Conservation (phyloP, 2,113 vertebrate species). For the Cephalopterus ornatus region DNA sequence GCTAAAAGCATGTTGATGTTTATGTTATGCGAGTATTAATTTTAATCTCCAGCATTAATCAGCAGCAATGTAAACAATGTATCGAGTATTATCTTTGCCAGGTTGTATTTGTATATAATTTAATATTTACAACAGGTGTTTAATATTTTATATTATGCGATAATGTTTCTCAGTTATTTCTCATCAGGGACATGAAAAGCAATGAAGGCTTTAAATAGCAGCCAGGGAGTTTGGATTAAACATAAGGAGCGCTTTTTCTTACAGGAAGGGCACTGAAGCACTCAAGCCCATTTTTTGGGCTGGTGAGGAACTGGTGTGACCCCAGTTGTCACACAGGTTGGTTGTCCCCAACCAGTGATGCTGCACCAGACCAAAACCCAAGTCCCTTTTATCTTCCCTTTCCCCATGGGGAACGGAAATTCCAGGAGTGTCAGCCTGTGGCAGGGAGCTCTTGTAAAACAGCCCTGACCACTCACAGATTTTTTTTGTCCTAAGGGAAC, state of each 20-base stretch:
- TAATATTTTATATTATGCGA: slow-evolving; percentile 48
- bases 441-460: not conserved
- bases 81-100: not conserved
- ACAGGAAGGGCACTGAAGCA: not conserved
- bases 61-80: slow-evolving; percentile 37
- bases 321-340: not conserved
- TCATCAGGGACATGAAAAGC: slow-evolving; percentile 19
- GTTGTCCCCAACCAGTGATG: rapidly evolving
- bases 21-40: slow-evolving; percentile 48
- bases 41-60: slow-evolving; percentile 62
- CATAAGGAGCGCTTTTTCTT: not conserved
- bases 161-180: slow-evolving; percentile 8
- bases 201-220: not conserved
- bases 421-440: not conserved
- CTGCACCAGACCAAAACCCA: not conserved
- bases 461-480: not conserved
- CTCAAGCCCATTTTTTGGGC: not conserved
- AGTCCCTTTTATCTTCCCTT: not conserved
- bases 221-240: not conserved
- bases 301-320: not conserved
- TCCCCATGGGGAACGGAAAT: not conserved
- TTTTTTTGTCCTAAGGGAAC: not conserved
- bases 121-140: slow-evolving; percentile 46
- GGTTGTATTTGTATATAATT: slow-evolving; percentile 4
- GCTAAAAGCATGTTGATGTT: slow-evolving; percentile 57